Evolutionary conservation across 1,140 invertebrate genomes (phyloP).

Genomic region (Drosophila orena): DNA sequence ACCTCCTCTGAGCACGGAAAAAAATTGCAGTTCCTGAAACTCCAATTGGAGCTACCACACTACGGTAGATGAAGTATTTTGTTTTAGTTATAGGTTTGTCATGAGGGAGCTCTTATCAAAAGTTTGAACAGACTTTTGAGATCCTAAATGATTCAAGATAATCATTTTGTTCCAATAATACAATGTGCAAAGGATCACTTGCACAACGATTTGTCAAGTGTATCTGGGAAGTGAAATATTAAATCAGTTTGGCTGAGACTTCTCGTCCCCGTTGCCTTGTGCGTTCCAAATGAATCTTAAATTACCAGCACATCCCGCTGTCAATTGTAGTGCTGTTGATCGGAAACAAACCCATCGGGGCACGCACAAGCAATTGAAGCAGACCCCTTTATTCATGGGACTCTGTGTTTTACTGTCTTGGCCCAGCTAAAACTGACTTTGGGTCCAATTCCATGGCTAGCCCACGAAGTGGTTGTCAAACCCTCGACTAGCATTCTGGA

Average conservation of each 20-base stretch:
- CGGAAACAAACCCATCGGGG: slow-evolving; percentile 25
- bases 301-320: slow-evolving; percentile 55
- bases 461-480: background rate
- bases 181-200: too few relatives aligned
- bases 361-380: slow-evolving; percentile 41
- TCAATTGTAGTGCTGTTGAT: slow-evolving; percentile 42
- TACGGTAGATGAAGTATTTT: too few relatives aligned
- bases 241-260: slow-evolving; percentile 29
- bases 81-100: too few relatives aligned
- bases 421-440: background rate
- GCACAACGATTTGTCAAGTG: background rate
- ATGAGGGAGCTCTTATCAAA: too few relatives aligned
- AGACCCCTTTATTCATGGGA: slow-evolving; percentile 6
- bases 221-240: slow-evolving; percentile 40
- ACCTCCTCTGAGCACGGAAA: background rate
- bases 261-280: slow-evolving; percentile 6
- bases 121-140: too few relatives aligned
- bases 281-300: slow-evolving; percentile 49
- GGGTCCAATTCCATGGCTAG: background rate
- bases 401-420: slow-evolving; percentile 5
- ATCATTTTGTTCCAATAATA: too few relatives aligned
- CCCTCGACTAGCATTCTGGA: background rate
- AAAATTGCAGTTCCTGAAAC: too few relatives aligned
- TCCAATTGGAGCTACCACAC: too few relatives aligned
- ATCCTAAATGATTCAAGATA: too few relatives aligned